Evolutionary conservation across 2,113 vertebrate species (phyloP).

Genomic region (Myotis lucifugus): DNA sequence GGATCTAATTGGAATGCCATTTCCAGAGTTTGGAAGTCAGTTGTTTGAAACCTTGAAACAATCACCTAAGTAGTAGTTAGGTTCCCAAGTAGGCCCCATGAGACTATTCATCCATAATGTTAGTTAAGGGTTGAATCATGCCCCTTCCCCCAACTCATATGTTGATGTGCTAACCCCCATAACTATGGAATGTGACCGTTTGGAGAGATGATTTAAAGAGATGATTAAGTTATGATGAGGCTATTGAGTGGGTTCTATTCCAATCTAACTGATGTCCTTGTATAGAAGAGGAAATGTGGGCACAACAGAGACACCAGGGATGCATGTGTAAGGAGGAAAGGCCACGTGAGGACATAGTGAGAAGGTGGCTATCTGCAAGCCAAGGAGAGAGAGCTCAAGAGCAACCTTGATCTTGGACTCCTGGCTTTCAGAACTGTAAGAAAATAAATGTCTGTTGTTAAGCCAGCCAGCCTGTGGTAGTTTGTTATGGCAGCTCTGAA

Average conservation of each 20-base stretch:
- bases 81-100: background rate
- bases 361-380: background rate
- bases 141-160: background rate
- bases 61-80: background rate
- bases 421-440: background rate
- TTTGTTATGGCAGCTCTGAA: background rate
- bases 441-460: background rate
- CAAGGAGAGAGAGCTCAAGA: background rate
- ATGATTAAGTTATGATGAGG: background rate
- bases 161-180: background rate
- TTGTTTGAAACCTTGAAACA: slow-evolving; percentile 25
- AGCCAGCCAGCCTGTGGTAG: background rate
- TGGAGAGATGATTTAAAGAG: background rate
- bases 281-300: background rate
- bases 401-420: background rate
- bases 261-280: background rate
- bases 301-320: background rate
- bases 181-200: background rate
- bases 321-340: background rate
- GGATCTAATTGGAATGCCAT: background rate
- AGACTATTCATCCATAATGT: background rate
- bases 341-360: background rate
- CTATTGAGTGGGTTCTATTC: background rate
- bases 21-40: background rate
- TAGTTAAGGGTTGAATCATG: background rate